Base-by-base conservation (phyloP, 2,888 invertebrate species). In the Timema cristinae region DNA sequence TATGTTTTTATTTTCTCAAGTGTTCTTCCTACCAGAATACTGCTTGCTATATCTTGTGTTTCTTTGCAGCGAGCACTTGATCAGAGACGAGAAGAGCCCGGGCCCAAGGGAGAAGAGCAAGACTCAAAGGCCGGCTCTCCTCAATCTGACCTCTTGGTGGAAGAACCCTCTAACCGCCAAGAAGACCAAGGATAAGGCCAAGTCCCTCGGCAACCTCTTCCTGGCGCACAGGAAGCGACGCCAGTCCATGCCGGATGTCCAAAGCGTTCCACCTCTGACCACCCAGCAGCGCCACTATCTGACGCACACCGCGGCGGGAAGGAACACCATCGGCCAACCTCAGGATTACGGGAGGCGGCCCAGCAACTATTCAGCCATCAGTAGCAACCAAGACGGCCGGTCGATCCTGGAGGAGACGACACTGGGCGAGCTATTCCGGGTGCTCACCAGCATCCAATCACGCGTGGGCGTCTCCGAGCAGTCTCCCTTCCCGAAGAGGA, bases 371-470 rank as follows among this genome's bases (percentile, higher is more conserved):
- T 32, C 15, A 16, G 32, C 50, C 8, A n/a, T 49, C 7, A 16
- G 48, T 16, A 56, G 52, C 10, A 50, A 69, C 48, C 32, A 52
- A 9, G 59, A 66, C 61, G 49, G 59, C 61, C 50, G 72, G 47
- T 72, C 72, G 11, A 51, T 93, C 11, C 83, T 94, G 71, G 94
- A 94, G 81, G 90, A 92, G 77, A 94, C 94, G 0, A 92, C 93
- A 47, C 86, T 94, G 13, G 94, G 93, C 0, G 93, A 94, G 82
- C 86, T 94, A 70, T 85, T 94, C 49, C 85, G 93, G 71, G 93
- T 92, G 0, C 82, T 94, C 67, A 90, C 92, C 67, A 87, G 89
- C n/a, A 84, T 93, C 50, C 88, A 88, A 75, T 82, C 85, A 0
- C 81, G 84, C 68, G 84, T 85, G 0, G 83, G 61, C 32, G 50